These are phyloP conservation scores for Gymnosoma rotundatum DNA, from an alignment of 2,888 invertebrate genomes.

Conservation along the genomic window DNA sequence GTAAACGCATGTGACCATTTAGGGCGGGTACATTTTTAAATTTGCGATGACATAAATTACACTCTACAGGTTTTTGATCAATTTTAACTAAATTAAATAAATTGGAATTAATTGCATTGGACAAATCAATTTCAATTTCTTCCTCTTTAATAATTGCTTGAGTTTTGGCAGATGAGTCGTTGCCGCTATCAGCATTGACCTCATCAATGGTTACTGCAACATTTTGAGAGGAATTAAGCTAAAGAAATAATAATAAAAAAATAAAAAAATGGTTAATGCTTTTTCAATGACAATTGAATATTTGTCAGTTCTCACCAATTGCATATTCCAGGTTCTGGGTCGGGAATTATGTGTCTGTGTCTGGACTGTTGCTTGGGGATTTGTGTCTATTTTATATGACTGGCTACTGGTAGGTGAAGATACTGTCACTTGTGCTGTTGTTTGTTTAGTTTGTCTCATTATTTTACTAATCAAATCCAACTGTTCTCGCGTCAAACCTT, in stretches of 20 bases:
- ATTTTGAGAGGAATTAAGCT: constrained; percentile 78
- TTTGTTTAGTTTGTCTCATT: constrained; percentile 89
- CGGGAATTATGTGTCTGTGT: constrained; percentile 74
- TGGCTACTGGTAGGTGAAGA: constrained; percentile 80
- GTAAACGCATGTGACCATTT: constrained; percentile 98
- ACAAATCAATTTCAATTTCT: constrained; percentile 73
- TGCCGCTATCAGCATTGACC: constrained; percentile 73
- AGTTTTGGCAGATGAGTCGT: constrained; percentile 74
- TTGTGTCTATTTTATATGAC: constrained; percentile 79
- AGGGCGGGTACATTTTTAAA: constrained; percentile 99
- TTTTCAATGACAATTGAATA: background rate
- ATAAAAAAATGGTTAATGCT: background rate
- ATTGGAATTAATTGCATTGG: constrained; percentile 79
- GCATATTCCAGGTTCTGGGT: constrained; percentile 84
- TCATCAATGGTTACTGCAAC: constrained; percentile 79
- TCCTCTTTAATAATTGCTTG: constrained; percentile 76
- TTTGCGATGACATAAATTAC: constrained; percentile 96
- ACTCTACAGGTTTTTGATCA: constrained; percentile 94
- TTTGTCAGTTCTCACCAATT: constrained; percentile 81
- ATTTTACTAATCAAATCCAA: constrained; percentile 89
- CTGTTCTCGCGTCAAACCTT: constrained; percentile 88
- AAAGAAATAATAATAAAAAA: too few species aligned
- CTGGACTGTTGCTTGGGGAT: constrained; percentile 72
- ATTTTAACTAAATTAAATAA: constrained; percentile 82
- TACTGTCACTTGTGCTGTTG: constrained; percentile 82